Evolutionary conservation across 2,888 invertebrate species (phyloP).

Genomic region (Boloria euphrosyne): DNA sequence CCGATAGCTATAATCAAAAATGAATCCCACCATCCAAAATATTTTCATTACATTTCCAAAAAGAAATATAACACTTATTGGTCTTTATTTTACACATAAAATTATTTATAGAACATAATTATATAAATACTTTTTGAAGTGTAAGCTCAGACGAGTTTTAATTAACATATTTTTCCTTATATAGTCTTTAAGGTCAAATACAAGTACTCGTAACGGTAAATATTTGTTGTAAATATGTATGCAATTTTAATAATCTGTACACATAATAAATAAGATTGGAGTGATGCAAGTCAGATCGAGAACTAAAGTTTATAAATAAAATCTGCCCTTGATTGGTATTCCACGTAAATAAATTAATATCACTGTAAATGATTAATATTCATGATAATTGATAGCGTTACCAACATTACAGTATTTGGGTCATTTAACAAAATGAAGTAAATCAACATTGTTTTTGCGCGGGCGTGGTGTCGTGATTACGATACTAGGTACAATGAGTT

Average conservation of each 20-base stretch:
- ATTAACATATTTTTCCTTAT: constrained; percentile 2
- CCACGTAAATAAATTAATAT: background rate
- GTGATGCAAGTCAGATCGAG: background rate
- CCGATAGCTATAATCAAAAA: too few relatives aligned
- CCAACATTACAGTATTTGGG: constrained; percentile 9
- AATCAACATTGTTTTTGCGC: constrained; percentile 22
- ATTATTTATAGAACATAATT: background rate
- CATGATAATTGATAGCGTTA: background rate
- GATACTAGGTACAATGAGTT: background rate
- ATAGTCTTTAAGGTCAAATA: constrained; percentile 5
- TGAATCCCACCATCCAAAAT: too few relatives aligned
- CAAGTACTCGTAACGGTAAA: background rate
- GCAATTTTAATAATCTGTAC: background rate
- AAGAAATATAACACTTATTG: too few relatives aligned
- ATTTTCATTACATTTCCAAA: too few relatives aligned
- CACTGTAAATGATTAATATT: background rate
- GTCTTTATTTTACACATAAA: too few relatives aligned
- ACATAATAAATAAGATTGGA: background rate
- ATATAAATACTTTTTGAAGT: constrained; percentile 1
- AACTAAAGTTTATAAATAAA: background rate
- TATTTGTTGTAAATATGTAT: background rate
- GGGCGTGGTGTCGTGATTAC: constrained; percentile 27
- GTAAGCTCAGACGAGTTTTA: background rate
- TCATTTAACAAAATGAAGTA: constrained; percentile 19
- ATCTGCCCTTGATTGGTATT: background rate